Base-by-base conservation (phyloP, 2,888 invertebrate species). In the Philopedon plagiatum region DNA sequence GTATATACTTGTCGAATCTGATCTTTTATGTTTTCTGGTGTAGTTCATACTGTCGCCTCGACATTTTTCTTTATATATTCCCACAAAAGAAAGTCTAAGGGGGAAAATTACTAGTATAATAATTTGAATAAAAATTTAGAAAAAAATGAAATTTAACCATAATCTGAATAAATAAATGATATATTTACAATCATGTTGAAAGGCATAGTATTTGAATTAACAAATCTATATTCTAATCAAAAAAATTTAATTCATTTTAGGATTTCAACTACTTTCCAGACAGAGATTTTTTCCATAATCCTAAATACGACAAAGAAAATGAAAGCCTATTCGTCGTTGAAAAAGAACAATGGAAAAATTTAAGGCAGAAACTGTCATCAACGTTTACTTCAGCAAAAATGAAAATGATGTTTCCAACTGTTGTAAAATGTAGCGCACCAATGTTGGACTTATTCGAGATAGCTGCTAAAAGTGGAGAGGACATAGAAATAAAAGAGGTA, bases 331-430 rank as follows among this genome's bases (percentile, higher is more conserved):
- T 91, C 76, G 85, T 87, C 70, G 78, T 88, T 41, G 85, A 86
- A 41, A 90, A 88, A 0, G 83, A 87, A 11, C 84, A 86, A 19
- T 93, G 93, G 92, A 90, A 87, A 77, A 86, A 84, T 21, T 80
- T 91, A 19, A 86, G 92, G 21, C 76, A 85, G 0, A 91, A 90
- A 76, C 82, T 92, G 77, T 87, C 91, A 0, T 90, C 91, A 0
- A 87, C 89, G 0, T 87, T 87, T 74, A 85, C 86, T 0, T 81
- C 85, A 0, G 86, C 86, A n/a, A 86, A 86, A 78, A 84, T 87
- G 79, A 86, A 85, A 73, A 80, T 81, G 74, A 85, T 86, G 85
- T 83, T 84, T 69, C 72, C 77, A 1, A 77, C 80, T 3, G 75
- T 86, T 34, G 67, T 81, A 1, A 77, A 81, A 15, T 71, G 65